Conservation (phyloP, 2,797 vertebrate genomes). For the Luscinia megarhynchos region DNA sequence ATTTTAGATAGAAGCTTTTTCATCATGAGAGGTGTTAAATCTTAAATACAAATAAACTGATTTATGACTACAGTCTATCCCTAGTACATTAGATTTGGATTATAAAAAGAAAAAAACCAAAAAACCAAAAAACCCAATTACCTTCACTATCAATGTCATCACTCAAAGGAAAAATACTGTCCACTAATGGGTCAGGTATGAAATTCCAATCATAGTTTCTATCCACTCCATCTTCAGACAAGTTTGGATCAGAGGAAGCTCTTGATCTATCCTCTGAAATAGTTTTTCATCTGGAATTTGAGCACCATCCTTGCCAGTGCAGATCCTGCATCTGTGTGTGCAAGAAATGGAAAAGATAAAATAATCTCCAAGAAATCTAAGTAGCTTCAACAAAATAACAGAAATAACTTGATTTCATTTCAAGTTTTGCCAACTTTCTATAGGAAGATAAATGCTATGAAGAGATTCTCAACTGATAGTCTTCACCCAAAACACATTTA, state of each 20-base stretch:
- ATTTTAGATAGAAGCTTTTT: not conserved
- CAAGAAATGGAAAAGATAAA: not conserved
- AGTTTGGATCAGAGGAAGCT: slow-evolving; percentile 69
- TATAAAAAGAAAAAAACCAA: not conserved
- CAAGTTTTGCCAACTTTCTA: not conserved
- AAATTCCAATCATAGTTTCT: slow-evolving; percentile 85
- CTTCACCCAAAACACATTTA: not conserved
- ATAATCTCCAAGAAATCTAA: not conserved
- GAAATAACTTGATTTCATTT: not conserved
- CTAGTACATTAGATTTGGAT: not conserved
- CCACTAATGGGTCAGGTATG: slow-evolving; percentile 80
- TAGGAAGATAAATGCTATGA: not conserved
- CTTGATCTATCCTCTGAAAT: slow-evolving; percentile 55
- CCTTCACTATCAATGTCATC: slow-evolving; percentile 92
- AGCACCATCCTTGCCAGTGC: slow-evolving; percentile 85
- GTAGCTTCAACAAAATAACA: not conserved
- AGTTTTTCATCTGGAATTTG: slow-evolving; percentile 82
- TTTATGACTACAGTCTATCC: not conserved
- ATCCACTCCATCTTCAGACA: slow-evolving; percentile 83
- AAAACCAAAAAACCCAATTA: slow-evolving; percentile 28
- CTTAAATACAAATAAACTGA: not conserved
- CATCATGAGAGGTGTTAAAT: not conserved
- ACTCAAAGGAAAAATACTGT: slow-evolving; percentile 77
- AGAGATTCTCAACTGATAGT: not conserved
- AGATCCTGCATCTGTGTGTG: slow-evolving; percentile 81